phyloP scores from a whole-genome alignment of 2,888 invertebrate genomes.

The Drosophila eohydei region DNA sequence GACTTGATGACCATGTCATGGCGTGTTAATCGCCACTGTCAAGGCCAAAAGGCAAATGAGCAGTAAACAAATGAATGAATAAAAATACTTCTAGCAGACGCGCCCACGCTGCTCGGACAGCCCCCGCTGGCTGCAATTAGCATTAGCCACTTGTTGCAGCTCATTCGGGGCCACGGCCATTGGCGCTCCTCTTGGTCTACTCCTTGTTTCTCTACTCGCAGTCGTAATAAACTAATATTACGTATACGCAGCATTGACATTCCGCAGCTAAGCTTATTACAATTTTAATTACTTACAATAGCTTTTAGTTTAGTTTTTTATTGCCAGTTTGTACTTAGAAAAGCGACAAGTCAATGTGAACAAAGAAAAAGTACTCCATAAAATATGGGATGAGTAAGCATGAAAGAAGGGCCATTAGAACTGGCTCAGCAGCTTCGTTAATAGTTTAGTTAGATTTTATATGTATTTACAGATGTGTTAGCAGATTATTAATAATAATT shows the following conservation, averaged over 20 bases:
- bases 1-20: slow-evolving; percentile 20
- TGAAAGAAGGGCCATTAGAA: no score
- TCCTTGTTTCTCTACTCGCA: neutral
- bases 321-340: neutral
- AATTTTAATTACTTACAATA: slow-evolving; percentile 20
- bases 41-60: slow-evolving; percentile 26
- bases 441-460: no score
- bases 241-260: slow-evolving; percentile 29
- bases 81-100: slow-evolving; percentile 15
- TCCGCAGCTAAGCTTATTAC: slow-evolving; percentile 14
- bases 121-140: slow-evolving; percentile 55
- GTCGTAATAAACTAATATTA: slow-evolving; percentile 18
- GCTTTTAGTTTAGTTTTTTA: slow-evolving; percentile 7
- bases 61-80: slow-evolving; percentile 12
- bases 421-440: no score
- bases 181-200: slow-evolving; percentile 17
- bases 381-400: neutral
- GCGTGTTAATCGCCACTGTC: slow-evolving; percentile 26
- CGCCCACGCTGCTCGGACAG: slow-evolving; percentile 17
- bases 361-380: neutral
- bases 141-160: slow-evolving; percentile 55
- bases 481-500: no score
- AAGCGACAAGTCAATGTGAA: neutral
- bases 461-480: no score
- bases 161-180: slow-evolving; percentile 17